Percentiles rank a stretch among this genome's conserved stretches.
These are phyloP conservation scores for Nasonia oneida DNA, from an alignment of 2,888 invertebrate species.

Conservation along the genomic window DNA sequence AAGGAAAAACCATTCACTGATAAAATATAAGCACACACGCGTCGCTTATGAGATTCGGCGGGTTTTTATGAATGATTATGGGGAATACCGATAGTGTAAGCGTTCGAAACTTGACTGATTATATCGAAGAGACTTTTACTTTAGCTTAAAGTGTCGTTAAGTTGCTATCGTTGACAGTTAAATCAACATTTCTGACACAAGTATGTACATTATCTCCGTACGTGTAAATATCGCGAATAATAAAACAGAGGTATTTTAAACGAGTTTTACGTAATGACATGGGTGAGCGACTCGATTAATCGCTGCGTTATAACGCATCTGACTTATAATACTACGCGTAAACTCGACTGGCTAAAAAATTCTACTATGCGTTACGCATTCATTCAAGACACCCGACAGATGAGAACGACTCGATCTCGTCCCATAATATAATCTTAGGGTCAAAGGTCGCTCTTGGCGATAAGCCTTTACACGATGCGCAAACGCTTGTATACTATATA, in stretches of 20 bases:
- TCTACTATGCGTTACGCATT: not conserved
- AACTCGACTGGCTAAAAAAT: not conserved
- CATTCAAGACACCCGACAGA: not conserved
- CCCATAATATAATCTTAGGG: not conserved
- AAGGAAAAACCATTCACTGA: not conserved
- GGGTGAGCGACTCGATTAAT: not conserved
- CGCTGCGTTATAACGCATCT: not conserved
- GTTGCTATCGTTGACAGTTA: not conserved
- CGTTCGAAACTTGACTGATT: too few relatives aligned
- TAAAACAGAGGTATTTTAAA: not conserved
- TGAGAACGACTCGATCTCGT: not conserved
- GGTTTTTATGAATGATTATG: not conserved
- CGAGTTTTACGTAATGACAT: not conserved
- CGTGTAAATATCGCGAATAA: not conserved
- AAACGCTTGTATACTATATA: not conserved
- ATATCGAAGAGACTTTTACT: too few relatives aligned
- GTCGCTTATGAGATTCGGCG: not conserved
- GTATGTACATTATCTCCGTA: not conserved
- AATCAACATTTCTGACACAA: not conserved
- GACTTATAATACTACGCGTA: not conserved
- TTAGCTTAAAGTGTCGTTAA: not conserved
- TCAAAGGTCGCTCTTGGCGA: not conserved
- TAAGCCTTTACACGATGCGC: not conserved
- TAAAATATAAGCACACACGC: not conserved
- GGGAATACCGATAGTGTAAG: too few relatives aligned